Evolutionary conservation across 2,888 invertebrate species (phyloP), one percentile per base, ranked within the genome.

Genomic region (Dicyrtomina minuta): DNA sequence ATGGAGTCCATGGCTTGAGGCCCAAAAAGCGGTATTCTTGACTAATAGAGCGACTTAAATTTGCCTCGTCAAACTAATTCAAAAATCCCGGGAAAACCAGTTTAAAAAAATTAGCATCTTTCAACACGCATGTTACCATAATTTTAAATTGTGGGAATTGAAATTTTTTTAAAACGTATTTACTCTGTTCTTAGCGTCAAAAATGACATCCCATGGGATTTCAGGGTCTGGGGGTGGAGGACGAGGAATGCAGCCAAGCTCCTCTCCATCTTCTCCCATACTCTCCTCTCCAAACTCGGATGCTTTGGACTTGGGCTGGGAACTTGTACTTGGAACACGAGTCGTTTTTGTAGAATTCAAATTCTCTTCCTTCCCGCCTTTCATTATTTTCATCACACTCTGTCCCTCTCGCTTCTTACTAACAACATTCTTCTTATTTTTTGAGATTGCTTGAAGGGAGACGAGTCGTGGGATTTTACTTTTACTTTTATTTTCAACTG

Each of bases 21-120:
- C 58, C 58, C 58, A 58, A 27, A 58, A 33, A 58, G 12, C 33
- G 20, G 33, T 58, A 58, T 24, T 58, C 58, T 58, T 58, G 58
- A 39, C 58, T 58, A 27, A 58, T 58, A 15, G 58, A 58, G 8
- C 3, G 58, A 39, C 58, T 58, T 17, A 58, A 12, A 27, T 26
- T n/a, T n/a, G n/a, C 33, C 2, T 26, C 58, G 13, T 53, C 53
- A 53, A 53, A 53, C 12, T 58, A 2, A 5, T 55, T 55, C 20
- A 13, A 5, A 27, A 58, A 58, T 6, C n/a, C n/a, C 20, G 17
- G 15, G 17, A 58, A 58, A 55, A 10, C 10, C 5, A 55, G 10
- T 24, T 5, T 55, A 55, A 5, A 22, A 26, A 24, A 22, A 22
- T 12, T 22, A n/a, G n/a, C n/a, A n/a, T n/a, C n/a, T n/a, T n/a